These are phyloP conservation scores for Norana najaformis DNA, from an alignment of 2,888 invertebrate species.

Conservation along the genomic window DNA sequence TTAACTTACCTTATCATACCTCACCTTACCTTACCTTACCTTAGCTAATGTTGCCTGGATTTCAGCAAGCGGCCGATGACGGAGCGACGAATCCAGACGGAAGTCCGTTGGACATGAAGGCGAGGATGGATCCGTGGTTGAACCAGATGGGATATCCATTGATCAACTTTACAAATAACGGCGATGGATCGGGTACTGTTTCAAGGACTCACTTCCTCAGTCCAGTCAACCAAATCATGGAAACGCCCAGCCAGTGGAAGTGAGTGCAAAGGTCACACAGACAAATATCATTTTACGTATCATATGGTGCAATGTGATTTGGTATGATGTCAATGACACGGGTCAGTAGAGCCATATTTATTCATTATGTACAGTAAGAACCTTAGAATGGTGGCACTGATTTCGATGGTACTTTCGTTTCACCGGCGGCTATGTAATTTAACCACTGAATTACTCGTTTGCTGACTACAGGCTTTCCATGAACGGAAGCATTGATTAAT, in stretches of 20 bases:
- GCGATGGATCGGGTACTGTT: not conserved
- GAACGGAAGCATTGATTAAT: not conserved
- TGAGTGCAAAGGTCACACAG: not conserved
- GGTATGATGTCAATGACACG: not conserved
- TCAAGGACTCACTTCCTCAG: constrained; percentile 27
- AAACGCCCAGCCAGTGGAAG: constrained; percentile 14
- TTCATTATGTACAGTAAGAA: not conserved
- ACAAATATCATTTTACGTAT: too few species aligned
- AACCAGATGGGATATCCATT: constrained; percentile 40
- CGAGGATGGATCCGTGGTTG: constrained; percentile 38
- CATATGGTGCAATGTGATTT: not conserved
- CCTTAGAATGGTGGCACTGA: too few species aligned
- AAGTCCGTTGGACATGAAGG: constrained; percentile 30
- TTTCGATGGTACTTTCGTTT: not conserved
- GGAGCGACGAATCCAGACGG: constrained; percentile 39
- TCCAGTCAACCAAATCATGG: constrained; percentile 31
- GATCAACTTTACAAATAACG: constrained; percentile 2
- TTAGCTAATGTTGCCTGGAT: not conserved
- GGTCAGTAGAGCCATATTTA: too few species aligned
- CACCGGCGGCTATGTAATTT: too few species aligned
- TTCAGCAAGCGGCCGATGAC: constrained; percentile 39
- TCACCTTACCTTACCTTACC: not conserved
- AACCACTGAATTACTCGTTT: not conserved
- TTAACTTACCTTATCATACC: not conserved
- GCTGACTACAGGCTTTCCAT: not conserved